These are phyloP conservation scores for Dryoscopus gambensis DNA, from an alignment of 2,113 vertebrate genomes.

Conservation along the genomic window DNA sequence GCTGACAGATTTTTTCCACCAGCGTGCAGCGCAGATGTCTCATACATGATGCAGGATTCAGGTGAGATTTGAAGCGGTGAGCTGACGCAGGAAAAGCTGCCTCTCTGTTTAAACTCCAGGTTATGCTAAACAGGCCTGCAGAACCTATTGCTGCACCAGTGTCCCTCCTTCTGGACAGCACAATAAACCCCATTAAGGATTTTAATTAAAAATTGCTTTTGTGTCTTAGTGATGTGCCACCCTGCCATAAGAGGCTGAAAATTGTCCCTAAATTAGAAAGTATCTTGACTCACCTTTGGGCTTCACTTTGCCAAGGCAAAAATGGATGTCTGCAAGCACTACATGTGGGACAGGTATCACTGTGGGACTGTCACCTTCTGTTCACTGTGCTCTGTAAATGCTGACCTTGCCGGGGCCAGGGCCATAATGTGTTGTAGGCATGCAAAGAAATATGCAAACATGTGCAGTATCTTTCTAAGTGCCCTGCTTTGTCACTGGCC, in stretches of 20 bases:
- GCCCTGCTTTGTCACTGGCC: neutral
- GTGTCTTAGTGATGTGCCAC: neutral
- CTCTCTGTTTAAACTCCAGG: neutral
- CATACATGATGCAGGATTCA: constrained; percentile 53
- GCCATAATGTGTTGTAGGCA: neutral
- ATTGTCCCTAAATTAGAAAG: neutral
- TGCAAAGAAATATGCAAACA: neutral
- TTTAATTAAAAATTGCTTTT: neutral
- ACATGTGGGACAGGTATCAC: neutral
- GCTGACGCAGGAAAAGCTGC: neutral
- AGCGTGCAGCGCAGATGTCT: constrained; percentile 34
- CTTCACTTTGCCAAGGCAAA: neutral
- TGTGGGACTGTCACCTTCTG: neutral
- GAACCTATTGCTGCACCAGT: neutral
- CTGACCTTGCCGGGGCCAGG: neutral
- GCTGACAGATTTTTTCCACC: constrained; percentile 58
- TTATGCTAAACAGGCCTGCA: neutral
- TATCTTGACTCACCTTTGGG: neutral
- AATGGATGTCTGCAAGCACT: neutral
- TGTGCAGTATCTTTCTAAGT: neutral
- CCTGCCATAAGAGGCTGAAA: neutral
- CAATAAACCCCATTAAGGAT: neutral
- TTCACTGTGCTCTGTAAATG: neutral
- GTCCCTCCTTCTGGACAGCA: neutral
- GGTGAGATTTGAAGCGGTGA: constrained; percentile 36